Conservation (phyloP, 2,797 vertebrate genomes). For the Cyprinodon diabolis region DNA sequence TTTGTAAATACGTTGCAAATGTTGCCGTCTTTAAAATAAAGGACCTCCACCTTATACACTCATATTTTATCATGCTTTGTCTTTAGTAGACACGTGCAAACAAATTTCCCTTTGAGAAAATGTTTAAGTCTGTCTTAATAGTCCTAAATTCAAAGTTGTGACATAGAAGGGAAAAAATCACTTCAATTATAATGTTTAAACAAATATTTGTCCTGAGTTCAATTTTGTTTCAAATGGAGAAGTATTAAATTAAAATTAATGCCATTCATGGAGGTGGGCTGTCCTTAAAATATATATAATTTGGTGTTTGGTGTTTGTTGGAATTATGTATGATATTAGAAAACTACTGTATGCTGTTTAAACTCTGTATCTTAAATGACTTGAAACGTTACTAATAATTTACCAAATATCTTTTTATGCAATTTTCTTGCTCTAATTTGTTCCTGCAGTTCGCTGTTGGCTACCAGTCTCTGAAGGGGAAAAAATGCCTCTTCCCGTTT, state of each 20-base stretch:
- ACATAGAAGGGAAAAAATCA: background rate
- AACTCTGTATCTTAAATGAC: background rate
- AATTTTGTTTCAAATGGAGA: background rate
- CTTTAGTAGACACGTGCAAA: too few relatives aligned
- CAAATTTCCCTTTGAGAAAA: background rate
- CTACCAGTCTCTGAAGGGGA: slow-evolving; percentile 94
- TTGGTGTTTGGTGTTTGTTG: background rate
- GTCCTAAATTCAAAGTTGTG: background rate
- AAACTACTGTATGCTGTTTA: background rate
- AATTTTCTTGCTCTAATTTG: slow-evolving; percentile 24
- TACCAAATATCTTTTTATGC: slow-evolving; percentile 1
- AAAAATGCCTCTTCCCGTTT: slow-evolving; percentile 93
- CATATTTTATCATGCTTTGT: too few relatives aligned
- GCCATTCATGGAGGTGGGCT: background rate
- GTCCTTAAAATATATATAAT: background rate
- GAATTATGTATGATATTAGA: background rate
- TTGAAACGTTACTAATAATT: background rate
- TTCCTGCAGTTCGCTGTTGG: slow-evolving; percentile 87
- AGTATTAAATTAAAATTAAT: background rate
- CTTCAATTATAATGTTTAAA: background rate
- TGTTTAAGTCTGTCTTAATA: background rate
- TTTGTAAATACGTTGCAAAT: too few relatives aligned
- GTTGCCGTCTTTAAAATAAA: too few relatives aligned
- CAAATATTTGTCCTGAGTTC: background rate
- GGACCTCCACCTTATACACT: too few relatives aligned